These are phyloP conservation scores for Tetrao urogallus DNA, from an alignment of 2,113 vertebrate species.

Conservation along the genomic window DNA sequence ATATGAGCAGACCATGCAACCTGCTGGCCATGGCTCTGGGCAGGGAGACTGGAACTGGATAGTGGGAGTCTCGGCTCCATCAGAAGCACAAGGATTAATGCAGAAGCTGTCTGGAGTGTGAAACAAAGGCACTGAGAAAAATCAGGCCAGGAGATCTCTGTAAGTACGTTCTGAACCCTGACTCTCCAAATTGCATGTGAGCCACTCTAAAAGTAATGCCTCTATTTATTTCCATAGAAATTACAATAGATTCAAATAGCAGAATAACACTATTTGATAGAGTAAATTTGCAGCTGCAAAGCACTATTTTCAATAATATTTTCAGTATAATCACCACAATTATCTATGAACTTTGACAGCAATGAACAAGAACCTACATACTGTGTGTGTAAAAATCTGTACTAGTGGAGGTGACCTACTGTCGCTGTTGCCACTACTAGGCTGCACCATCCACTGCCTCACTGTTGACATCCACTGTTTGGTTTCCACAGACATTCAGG, in stretches of 20 bases:
- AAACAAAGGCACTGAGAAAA: neutral
- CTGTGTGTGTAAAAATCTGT: neutral
- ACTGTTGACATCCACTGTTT: too few relatives aligned
- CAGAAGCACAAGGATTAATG: accelerated
- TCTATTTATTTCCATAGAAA: neutral
- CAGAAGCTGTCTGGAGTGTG: neutral
- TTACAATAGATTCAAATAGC: neutral
- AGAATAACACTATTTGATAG: neutral
- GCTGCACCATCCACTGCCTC: too few relatives aligned
- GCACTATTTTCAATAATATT: neutral
- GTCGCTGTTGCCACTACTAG: too few relatives aligned
- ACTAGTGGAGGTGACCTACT: neutral
- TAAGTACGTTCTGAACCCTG: neutral
- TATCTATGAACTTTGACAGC: neutral
- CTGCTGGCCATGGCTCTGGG: neutral
- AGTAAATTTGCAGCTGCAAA: neutral
- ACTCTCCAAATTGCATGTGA: neutral
- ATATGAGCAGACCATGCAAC: neutral
- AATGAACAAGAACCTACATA: neutral
- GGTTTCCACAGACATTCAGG: too few relatives aligned
- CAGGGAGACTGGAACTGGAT: accelerated
- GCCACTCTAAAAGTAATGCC: neutral
- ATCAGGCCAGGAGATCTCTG: neutral
- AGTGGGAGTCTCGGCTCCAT: accelerated
- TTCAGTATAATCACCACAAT: neutral